These are phyloP conservation scores for Balaenoptera acutorostrata DNA, from an alignment of 2,113 vertebrate genomes.

Conservation along the genomic window DNA sequence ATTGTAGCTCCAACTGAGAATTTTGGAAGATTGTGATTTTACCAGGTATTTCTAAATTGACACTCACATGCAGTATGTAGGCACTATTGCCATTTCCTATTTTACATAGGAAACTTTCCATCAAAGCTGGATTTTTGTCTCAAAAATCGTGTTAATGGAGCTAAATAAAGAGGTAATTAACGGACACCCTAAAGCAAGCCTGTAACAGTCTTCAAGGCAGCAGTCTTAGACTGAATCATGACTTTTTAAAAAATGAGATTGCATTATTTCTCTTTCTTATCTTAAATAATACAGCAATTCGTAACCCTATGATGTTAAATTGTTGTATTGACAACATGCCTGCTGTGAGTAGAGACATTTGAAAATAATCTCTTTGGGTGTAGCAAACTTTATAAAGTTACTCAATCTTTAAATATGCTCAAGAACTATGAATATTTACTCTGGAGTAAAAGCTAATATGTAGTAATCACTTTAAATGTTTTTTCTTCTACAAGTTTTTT, in stretches of 20 bases:
- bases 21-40: not conserved
- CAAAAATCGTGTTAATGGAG: not conserved
- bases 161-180: not conserved
- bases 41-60: not conserved
- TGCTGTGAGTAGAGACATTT: not conserved
- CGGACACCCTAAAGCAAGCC: not conserved
- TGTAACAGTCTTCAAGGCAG: not conserved
- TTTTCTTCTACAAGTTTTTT: not conserved
- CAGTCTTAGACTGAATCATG: not conserved
- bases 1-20: not conserved
- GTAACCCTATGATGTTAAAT: not conserved
- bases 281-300: not conserved
- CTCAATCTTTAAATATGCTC: not conserved
- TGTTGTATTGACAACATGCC: not conserved
- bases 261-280: not conserved
- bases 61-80: not conserved
- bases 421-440: slow-evolving; percentile 7
- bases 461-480: not conserved
- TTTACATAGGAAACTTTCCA: not conserved
- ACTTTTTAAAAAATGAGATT: not conserved
- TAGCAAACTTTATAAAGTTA: not conserved
- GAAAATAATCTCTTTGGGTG: not conserved
- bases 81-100: not conserved
- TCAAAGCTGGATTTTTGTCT: not conserved
- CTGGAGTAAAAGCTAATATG: not conserved